These are phyloP conservation scores for Calephelis perditalis DNA, from an alignment of 2,888 invertebrate genomes.

Conservation along the genomic window DNA sequence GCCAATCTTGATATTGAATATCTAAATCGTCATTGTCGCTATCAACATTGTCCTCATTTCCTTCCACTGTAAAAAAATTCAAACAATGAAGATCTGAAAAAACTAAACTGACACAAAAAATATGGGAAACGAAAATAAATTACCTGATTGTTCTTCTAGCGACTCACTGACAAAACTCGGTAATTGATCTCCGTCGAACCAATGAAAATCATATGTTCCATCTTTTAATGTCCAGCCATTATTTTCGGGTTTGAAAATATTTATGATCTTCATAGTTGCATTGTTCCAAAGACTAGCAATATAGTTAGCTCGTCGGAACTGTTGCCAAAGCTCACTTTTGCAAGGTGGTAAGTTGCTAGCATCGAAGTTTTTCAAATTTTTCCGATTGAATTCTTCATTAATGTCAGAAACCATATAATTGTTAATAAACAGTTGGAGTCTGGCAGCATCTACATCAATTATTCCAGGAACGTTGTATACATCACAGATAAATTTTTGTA, in stretches of 20 bases:
- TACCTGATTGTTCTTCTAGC: constrained; percentile 13
- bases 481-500: constrained; percentile 16
- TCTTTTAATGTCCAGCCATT: constrained; percentile 32
- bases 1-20: constrained; percentile 12
- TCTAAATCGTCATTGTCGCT: background rate
- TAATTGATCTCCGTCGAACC: constrained; percentile 32
- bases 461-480: constrained; percentile 23
- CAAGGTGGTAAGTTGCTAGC: constrained; percentile 28
- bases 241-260: constrained; percentile 26
- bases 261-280: constrained; percentile 24
- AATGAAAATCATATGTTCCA: constrained; percentile 30
- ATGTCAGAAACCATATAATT: constrained; percentile 26
- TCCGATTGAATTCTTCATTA: constrained; percentile 25
- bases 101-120: background rate
- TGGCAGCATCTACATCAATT: constrained; percentile 27
- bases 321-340: constrained; percentile 25
- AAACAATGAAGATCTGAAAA: background rate
- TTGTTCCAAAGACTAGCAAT: constrained; percentile 22
- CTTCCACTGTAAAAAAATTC: background rate
- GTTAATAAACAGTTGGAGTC: constrained; percentile 26
- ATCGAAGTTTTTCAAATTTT: constrained; percentile 27
- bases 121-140: constrained; percentile 7
- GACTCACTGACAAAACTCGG: constrained; percentile 18
- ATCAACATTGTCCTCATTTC: background rate
- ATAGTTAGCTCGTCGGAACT: constrained; percentile 30